Evolutionary conservation across 2,113 vertebrate genomes (phyloP).

Genomic region (Pycnonotus jocosus): DNA sequence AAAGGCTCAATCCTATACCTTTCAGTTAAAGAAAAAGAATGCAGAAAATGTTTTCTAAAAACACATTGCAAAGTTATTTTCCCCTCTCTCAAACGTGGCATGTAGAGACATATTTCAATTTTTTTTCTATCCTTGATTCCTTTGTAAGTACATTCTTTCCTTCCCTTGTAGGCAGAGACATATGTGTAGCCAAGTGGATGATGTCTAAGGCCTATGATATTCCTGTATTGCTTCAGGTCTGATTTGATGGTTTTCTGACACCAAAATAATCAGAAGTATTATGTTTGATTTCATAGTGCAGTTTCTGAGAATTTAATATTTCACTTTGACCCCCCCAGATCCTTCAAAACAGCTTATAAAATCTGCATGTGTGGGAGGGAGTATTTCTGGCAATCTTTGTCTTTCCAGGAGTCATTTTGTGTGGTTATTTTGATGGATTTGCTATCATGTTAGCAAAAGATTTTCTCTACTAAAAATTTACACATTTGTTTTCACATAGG

Average conservation of each 20-base stretch:
- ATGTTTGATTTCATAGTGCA: background rate
- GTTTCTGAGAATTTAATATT: background rate
- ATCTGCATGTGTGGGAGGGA: background rate
- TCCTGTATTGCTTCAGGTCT: background rate
- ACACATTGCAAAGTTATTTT: background rate
- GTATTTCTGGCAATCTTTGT: background rate
- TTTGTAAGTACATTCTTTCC: background rate
- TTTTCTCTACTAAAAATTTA: background rate
- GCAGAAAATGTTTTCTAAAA: background rate
- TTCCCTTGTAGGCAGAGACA: background rate
- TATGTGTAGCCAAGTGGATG: background rate
- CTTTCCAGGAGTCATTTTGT: background rate
- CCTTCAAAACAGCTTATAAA: background rate
- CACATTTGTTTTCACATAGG: background rate
- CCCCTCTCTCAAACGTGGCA: background rate
- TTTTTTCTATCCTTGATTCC: background rate
- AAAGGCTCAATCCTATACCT: background rate
- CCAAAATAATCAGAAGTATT: background rate
- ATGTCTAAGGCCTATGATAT: background rate
- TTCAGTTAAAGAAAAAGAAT: background rate
- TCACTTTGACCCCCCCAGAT: background rate
- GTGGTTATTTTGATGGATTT: background rate
- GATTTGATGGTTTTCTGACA: background rate
- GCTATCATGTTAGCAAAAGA: background rate
- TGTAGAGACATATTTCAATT: background rate